Conservation (phyloP, 2,113 vertebrate species). For the Ginglymostoma cirratum region DNA sequence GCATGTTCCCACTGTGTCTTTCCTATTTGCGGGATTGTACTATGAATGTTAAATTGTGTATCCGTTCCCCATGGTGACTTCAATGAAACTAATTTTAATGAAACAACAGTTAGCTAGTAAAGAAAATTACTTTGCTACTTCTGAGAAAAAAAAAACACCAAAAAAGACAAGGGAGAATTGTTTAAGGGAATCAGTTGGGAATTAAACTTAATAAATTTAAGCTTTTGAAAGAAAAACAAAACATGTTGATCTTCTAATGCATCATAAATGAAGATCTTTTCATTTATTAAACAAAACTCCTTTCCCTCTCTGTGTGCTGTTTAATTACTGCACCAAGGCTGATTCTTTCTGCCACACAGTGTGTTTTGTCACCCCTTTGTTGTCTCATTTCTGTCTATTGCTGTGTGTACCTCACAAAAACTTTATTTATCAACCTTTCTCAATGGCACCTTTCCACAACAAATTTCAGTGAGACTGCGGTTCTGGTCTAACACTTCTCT, state of each 20-base stretch:
- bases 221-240: background rate
- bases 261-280: background rate
- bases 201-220: background rate
- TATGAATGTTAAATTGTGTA: background rate
- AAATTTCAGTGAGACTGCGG: background rate
- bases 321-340: background rate
- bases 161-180: background rate
- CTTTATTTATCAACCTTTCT: background rate
- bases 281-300: too few relatives aligned
- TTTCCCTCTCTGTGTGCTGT: background rate
- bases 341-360: background rate
- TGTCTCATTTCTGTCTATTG: too few relatives aligned
- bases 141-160: background rate
- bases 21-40: background rate
- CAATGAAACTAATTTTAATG: slow-evolving; percentile 6
- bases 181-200: background rate
- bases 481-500: background rate
- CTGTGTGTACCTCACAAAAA: too few relatives aligned
- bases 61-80: background rate
- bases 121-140: slow-evolving; percentile 18
- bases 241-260: background rate
- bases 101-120: slow-evolving; percentile 14
- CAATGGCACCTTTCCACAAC: background rate
- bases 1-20: background rate
- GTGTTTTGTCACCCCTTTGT: background rate